Evolutionary conservation across 2,888 invertebrate species (phyloP).

Genomic region (Allolobophora icterica): DNA sequence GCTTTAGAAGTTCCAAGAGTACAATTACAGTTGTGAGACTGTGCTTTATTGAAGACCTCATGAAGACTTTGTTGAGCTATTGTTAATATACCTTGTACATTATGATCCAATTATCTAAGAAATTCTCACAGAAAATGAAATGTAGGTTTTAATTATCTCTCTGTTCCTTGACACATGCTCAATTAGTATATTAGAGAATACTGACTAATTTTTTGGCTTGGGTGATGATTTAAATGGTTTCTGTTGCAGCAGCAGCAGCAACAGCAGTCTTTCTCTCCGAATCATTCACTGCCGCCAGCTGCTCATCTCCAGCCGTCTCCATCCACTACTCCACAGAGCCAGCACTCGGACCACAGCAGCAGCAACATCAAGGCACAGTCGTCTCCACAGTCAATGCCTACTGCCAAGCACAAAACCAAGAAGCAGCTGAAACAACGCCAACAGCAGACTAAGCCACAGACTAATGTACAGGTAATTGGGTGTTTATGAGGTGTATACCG

Average conservation of each 20-base stretch:
- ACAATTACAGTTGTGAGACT: neutral
- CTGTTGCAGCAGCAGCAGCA: conserved; percentile 11
- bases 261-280: conserved; percentile 24
- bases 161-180: neutral
- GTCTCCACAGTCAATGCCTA: conserved; percentile 18
- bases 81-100: neutral
- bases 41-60: neutral
- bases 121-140: neutral
- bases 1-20: too few species aligned
- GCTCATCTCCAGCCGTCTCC: conserved; percentile 26
- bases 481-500: neutral
- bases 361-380: conserved; percentile 25
- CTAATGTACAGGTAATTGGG: conserved; percentile 19
- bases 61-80: neutral
- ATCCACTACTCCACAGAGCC: conserved; percentile 19
- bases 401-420: conserved; percentile 21
- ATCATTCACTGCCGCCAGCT: conserved; percentile 5
- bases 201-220: neutral
- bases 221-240: neutral
- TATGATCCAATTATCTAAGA: neutral
- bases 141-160: neutral
- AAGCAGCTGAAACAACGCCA: conserved; percentile 26
- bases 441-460: neutral
- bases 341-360: conserved; percentile 27
- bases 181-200: neutral